A percentile compares a stretch with the other conserved stretches of the same genome.
Evolutionary conservation across 2,888 invertebrate species (phyloP).

Genomic region (Microctonus brassicae): DNA sequence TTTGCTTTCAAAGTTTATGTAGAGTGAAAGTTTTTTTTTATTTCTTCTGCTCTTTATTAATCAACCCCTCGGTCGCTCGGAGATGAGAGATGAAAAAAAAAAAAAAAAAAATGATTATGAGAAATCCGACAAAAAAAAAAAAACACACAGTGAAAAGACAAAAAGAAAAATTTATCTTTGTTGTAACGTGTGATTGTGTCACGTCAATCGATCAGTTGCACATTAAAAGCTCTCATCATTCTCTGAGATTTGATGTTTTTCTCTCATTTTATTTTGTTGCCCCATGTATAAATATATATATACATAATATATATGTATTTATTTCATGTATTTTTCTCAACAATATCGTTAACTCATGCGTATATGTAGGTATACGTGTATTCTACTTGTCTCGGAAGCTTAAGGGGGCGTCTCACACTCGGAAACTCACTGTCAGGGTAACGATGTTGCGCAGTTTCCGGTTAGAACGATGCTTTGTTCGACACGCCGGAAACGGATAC

Average conservation of each 20-base stretch:
- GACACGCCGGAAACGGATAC: constrained; percentile 64
- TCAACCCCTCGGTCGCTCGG: background rate
- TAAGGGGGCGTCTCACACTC: constrained; percentile 32
- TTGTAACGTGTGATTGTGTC: background rate
- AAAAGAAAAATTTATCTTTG: background rate
- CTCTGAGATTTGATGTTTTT: background rate
- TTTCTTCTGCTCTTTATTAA: background rate
- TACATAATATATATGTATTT: no score
- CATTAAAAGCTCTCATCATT: constrained; percentile 15
- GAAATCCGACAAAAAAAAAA: background rate
- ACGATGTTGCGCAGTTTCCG: constrained; percentile 65
- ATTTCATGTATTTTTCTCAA: no score
- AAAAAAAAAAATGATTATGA: background rate
- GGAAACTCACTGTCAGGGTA: constrained; percentile 56
- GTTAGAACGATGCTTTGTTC: constrained; percentile 63
- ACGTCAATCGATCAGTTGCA: constrained; percentile 16
- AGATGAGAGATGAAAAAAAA: background rate
- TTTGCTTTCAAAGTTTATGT: background rate
- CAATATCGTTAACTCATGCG: background rate
- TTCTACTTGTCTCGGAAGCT: constrained; percentile 19
- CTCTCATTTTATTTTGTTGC: background rate
- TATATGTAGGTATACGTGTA: background rate
- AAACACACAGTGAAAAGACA: background rate
- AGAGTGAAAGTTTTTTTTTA: background rate
- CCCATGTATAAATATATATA: background rate